Evolutionary conservation across 2,888 invertebrate genomes (phyloP), one percentile per base, ranked within the genome.

Genomic region (Enchytraeus crypticus): DNA sequence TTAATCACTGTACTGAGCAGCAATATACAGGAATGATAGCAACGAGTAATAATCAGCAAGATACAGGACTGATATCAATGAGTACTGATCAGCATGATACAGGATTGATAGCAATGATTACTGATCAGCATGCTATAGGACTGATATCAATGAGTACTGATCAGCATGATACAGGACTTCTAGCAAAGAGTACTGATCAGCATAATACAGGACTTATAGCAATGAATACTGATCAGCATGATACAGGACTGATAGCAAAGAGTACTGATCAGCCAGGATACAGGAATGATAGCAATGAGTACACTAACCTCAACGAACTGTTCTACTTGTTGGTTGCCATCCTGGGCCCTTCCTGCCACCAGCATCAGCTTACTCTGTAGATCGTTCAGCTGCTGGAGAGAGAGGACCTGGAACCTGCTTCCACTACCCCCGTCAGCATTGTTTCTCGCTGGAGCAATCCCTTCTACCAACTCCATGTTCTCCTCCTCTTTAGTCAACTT

Each of bases 331-430:
- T 38, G 38, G n/a, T 69, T 73, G 27, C 70, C 71, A 49, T 70
- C 69, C 45, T 72, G 72, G 18, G 72, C 72, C 64, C 72, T 72
- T n/a, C 75, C 76, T 46, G 74, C 75, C 2, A 76, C 74, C 53
- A 76, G 59, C 73, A 75, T 74, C 38, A 76, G 68, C 55, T 73
- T 69, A 51, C 74, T 74, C 65, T 75, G 75, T 32, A 76, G 64
- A 57, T 76, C 75, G 51, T 69, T 67, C 21, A 76, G 62, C 51
- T 73, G 67, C 32, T 64, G 60, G 55, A 65, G 69, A 18, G 64
- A 64, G 60, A 72, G 72, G 3, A 8, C 45, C 49, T 55, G 45
- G 53, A 45, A 33, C 29, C 54, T 56, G 5, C 61, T 57, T 18
- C 59, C 62, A n/a, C n/a, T n/a, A n/a, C n/a, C n/a, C n/a, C 8